Base-by-base conservation (phyloP, 2,888 invertebrate species). In the Cheilosia vernalis region DNA sequence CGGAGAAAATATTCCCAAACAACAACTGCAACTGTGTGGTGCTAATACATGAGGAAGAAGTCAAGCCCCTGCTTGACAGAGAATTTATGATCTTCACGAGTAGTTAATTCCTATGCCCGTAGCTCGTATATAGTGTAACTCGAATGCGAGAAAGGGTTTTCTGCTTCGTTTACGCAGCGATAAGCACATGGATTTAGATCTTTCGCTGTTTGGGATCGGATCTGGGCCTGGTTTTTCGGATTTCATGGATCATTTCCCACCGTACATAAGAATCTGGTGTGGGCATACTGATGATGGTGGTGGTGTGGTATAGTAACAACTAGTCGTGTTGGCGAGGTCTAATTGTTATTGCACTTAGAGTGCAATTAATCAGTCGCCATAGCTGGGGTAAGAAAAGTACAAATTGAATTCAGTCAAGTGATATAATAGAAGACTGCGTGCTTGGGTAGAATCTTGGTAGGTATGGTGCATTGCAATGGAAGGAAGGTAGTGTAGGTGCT, bases 161-260 rank as follows among this genome's bases (percentile, higher is more conserved):
- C 83, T 83, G 83, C 47, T 83, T 83, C 83, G 83, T 83, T 83
- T 83, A 78, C 83, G 83, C 83, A 73, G 83, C 72, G 83, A 83
- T 83, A 78, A 83, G 63, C 66, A 67, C 64, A 21, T 70, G 82
- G 82, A 77, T 77, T 77, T 66, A 27, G 63, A 81, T 76, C 76
- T 73, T 9, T 19, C 19, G 19, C 60, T 30, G 17, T 47, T 17
- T 70, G 64, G 70, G 66, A 56, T 47, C n/a, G 58, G 58, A 60
- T 70, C 64, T 56, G 17, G 74, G 33, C 17, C 55, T 47, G 56
- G 56, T 56, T 19, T 56, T 74, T 24, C n/a, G 64, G 74, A 74
- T 74, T 74, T 74, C 74, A 74, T 47, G 74, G 56, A 64, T 74
- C 74, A 74, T 74, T 74, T 74, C 74, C 74, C 51, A 21, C 24